These are phyloP conservation scores for Cheilosia vernalis DNA, from an alignment of 2,888 invertebrate genomes.

Conservation along the genomic window DNA sequence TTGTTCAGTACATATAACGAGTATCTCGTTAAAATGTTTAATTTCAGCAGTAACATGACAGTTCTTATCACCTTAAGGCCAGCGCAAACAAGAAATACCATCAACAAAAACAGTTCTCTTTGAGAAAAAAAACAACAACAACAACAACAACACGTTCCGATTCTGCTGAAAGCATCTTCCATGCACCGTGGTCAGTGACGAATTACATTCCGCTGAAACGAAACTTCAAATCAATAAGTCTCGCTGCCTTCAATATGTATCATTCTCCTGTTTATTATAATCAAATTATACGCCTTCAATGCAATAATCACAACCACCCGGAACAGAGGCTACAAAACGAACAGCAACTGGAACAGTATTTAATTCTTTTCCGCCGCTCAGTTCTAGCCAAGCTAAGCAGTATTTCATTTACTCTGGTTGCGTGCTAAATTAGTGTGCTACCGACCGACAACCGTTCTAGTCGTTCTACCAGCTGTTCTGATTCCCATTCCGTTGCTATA, in stretches of 20 bases:
- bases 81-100: too few relatives aligned
- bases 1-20: too few relatives aligned
- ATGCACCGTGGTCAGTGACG: background rate
- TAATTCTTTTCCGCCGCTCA: conserved; percentile 21
- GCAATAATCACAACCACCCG: conserved; percentile 24
- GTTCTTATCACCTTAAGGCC: too few relatives aligned
- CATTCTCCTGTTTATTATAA: conserved; percentile 7
- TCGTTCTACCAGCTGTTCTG: conserved; percentile 41
- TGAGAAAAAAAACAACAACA: too few relatives aligned
- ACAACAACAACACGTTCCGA: too few relatives aligned
- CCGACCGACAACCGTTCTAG: conserved; percentile 64
- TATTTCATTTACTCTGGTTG: conserved; percentile 28
- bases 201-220: background rate
- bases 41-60: too few relatives aligned
- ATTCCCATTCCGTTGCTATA: conserved; percentile 12
- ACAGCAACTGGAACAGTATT: conserved; percentile 29
- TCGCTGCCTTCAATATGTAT: background rate
- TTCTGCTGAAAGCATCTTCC: background rate
- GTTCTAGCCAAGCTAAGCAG: conserved; percentile 12
- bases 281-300: conserved; percentile 39
- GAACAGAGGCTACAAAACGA: conserved; percentile 5
- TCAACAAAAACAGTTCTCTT: too few relatives aligned
- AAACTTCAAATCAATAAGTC: conserved; percentile 8
- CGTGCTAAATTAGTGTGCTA: conserved; percentile 62
- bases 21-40: too few relatives aligned